phyloP scores from a whole-genome alignment of 2,888 invertebrate genomes.

The Fragum whitleyi region DNA sequence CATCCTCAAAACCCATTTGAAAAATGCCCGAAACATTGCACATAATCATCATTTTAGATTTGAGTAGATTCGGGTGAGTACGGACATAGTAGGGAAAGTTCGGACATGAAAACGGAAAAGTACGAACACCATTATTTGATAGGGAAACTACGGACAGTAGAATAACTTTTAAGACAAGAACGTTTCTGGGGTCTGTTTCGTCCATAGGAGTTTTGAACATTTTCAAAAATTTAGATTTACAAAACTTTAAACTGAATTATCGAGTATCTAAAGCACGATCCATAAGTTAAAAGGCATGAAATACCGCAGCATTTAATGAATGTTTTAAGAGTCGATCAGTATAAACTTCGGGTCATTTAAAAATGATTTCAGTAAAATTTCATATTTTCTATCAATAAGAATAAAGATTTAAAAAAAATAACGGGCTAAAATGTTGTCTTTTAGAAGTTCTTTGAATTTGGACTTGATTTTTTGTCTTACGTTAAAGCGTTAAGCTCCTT shows the following conservation, averaged over 20 bases:
- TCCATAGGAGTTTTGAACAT: not conserved
- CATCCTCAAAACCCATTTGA: not conserved
- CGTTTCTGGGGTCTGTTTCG: not conserved
- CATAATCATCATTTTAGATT: not conserved
- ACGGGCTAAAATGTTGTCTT: too few relatives aligned
- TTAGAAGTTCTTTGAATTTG: too few relatives aligned
- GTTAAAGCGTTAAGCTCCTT: too few relatives aligned
- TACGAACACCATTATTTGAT: slow-evolving; percentile 12
- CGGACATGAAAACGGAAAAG: slow-evolving; percentile 4
- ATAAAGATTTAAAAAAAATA: too few relatives aligned
- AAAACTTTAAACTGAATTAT: slow-evolving; percentile 5
- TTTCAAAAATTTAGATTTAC: not conserved
- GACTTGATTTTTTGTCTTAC: too few relatives aligned
- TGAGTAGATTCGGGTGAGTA: not conserved
- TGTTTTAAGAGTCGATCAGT: too few relatives aligned
- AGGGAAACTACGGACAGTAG: slow-evolving; percentile 16
- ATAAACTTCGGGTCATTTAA: too few relatives aligned
- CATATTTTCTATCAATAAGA: too few relatives aligned
- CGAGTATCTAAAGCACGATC: too few relatives aligned
- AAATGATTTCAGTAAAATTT: too few relatives aligned
- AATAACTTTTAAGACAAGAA: slow-evolving; percentile 5
- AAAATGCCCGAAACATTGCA: slow-evolving; percentile 9
- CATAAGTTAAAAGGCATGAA: too few relatives aligned
- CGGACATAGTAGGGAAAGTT: slow-evolving; percentile 14
- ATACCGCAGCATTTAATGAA: too few relatives aligned